Conservation (phyloP, 1,140 invertebrate genomes). For the Neodiprion virginianus region DNA sequence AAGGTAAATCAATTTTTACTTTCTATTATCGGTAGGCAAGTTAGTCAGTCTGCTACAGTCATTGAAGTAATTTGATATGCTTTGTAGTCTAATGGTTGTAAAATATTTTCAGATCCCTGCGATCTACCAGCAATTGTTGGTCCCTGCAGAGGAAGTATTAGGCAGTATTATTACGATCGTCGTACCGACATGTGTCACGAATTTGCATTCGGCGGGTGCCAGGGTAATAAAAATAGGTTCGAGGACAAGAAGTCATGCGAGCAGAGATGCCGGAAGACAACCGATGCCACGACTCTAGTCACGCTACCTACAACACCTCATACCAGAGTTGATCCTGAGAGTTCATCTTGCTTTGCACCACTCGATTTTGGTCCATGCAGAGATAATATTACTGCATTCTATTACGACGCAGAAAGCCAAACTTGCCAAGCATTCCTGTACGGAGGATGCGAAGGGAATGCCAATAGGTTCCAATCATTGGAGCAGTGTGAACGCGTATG, state of each 20-base stretch:
- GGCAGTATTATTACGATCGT: conserved; percentile 79
- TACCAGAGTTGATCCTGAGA: conserved; percentile 30
- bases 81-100: background rate
- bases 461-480: conserved; percentile 79
- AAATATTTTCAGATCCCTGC: conserved; percentile 69
- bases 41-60: conserved; percentile 15
- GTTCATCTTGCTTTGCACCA: conserved; percentile 66
- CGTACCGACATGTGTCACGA: conserved; percentile 69
- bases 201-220: conserved; percentile 74
- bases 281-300: conserved; percentile 10
- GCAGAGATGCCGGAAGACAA: conserved; percentile 39
- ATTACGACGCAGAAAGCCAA: conserved; percentile 70
- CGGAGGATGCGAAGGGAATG: conserved; percentile 84
- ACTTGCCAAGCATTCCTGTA: conserved; percentile 78
- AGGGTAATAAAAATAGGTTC: conserved; percentile 76
- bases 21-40: background rate
- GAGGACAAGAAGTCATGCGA: conserved; percentile 60
- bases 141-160: conserved; percentile 72
- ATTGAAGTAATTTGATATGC: conserved; percentile 10
- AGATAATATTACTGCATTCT: conserved; percentile 72
- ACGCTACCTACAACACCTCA: background rate
- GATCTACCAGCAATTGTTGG: conserved; percentile 74
- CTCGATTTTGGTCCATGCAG: conserved; percentile 77
- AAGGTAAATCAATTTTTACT: conserved; percentile 60
- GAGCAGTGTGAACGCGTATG: conserved; percentile 85